phyloP scores from a whole-genome alignment of 92 coral and sea anemone species.

The Porites divaricata region DNA sequence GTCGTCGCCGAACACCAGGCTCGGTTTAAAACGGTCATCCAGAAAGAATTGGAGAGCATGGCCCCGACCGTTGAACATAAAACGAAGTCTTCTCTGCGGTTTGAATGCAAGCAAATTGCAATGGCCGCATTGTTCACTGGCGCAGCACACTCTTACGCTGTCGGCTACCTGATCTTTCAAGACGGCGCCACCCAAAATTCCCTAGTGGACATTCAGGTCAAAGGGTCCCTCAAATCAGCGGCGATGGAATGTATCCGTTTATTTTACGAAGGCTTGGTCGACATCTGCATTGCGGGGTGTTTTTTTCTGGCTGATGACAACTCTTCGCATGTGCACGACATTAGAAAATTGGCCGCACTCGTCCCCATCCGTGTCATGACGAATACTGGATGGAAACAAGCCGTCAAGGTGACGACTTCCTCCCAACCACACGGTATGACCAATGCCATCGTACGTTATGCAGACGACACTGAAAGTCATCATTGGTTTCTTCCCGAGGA shows the following conservation, averaged over 20 bases:
- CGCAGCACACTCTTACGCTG: background rate
- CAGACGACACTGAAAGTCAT: background rate
- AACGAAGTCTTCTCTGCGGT: background rate
- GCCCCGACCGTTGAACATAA: background rate
- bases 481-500: background rate
- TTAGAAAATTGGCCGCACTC: background rate
- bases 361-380: background rate
- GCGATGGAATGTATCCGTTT: background rate
- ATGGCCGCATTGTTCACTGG: background rate
- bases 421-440: too few relatives aligned
- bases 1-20: background rate
- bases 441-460: background rate
- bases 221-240: background rate
- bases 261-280: background rate
- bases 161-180: background rate
- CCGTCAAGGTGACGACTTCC: background rate
- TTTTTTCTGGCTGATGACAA: background rate
- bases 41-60: background rate
- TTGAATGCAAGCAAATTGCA: background rate
- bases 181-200: background rate
- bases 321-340: background rate
- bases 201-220: background rate
- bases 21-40: background rate
- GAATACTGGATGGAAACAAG: constrained; percentile 2
- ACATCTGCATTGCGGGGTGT: background rate